Percentiles rank a stretch among this genome's conserved stretches.
Evolutionary conservation across 2,888 invertebrate genomes (phyloP).

Genomic region (Athalia cordata): DNA sequence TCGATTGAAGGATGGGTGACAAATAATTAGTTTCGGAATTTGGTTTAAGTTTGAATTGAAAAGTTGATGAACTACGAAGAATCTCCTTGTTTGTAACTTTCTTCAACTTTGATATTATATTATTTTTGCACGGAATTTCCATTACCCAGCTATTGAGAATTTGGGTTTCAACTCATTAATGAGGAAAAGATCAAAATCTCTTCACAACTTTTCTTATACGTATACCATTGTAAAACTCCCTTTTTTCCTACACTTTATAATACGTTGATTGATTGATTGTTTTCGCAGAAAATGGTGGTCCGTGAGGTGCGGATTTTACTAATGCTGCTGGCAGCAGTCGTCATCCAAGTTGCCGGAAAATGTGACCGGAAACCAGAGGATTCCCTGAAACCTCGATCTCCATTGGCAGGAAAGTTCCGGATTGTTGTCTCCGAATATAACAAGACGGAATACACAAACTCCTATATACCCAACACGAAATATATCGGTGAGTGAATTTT

Average conservation of each 20-base stretch:
- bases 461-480: slow-evolving; percentile 68
- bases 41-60: too few species aligned
- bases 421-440: slow-evolving; percentile 61
- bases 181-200: too few species aligned
- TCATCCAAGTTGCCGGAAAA: slow-evolving; percentile 50
- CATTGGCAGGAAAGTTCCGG: slow-evolving; percentile 62
- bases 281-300: slow-evolving; percentile 52
- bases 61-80: not conserved
- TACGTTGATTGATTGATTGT: not conserved
- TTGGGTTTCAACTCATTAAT: not conserved
- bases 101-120: not conserved
- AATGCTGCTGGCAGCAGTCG: slow-evolving; percentile 54
- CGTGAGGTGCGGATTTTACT: slow-evolving; percentile 53
- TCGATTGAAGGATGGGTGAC: too few species aligned
- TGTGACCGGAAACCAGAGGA: slow-evolving; percentile 63
- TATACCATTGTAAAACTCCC: not conserved
- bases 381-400: slow-evolving; percentile 57
- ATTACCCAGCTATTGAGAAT: not conserved
- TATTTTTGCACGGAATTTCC: not conserved
- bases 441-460: slow-evolving; percentile 62
- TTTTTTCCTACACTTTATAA: not conserved
- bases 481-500: slow-evolving; percentile 63
- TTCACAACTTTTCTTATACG: too few species aligned
- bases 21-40: too few species aligned
- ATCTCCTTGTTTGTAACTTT: not conserved